Conservation (phyloP, 2,113 vertebrate genomes). For the Patagioenas fasciata region DNA sequence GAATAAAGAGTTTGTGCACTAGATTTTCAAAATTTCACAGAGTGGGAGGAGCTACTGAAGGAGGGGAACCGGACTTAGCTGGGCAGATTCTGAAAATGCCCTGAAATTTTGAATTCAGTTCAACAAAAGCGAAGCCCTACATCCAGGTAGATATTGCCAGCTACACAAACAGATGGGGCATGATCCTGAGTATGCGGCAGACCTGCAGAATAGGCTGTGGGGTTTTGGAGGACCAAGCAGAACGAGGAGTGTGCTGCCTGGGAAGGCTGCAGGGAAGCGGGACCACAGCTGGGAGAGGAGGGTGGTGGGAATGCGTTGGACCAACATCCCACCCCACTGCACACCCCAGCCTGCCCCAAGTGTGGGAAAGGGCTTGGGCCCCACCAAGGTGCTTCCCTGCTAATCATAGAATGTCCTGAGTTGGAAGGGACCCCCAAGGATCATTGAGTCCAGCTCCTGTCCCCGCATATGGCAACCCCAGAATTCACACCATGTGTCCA, state of each 20-base stretch:
- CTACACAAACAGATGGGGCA: neutral
- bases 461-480: no score
- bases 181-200: neutral
- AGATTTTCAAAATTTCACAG: neutral
- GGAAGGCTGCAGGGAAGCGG: neutral
- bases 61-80: neutral
- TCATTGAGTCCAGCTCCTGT: no score
- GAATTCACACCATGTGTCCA: no score
- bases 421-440: no score
- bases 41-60: neutral
- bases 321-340: neutral
- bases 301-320: neutral
- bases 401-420: no score
- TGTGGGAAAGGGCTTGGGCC: neutral
- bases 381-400: neutral
- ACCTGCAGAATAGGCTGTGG: neutral
- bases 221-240: neutral
- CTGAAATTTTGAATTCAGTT: neutral
- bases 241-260: no score
- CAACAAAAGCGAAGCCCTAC: neutral
- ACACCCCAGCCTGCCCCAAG: neutral
- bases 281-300: fast-evolving
- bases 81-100: neutral
- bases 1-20: neutral
- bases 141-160: neutral